Evolutionary conservation across 2,797 vertebrate genomes (phyloP).

Genomic region (Denticeps clupeoides): DNA sequence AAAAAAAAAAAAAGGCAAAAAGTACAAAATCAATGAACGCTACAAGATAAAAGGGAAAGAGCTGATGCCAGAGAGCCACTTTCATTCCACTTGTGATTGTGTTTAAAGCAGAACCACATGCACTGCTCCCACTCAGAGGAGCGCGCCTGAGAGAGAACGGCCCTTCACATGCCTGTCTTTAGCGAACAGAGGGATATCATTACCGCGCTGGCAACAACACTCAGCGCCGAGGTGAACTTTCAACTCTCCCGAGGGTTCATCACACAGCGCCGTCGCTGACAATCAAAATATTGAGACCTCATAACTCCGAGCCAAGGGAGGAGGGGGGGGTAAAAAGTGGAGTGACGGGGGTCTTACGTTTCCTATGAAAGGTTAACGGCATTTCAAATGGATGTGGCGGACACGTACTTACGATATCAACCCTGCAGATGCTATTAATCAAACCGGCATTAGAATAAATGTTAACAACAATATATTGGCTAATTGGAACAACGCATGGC

Average conservation of each 20-base stretch:
- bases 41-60: slow-evolving; percentile 47
- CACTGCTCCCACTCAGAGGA: slow-evolving; percentile 30
- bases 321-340: too few relatives aligned
- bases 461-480: too few relatives aligned
- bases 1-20: slow-evolving; percentile 23
- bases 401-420: too few relatives aligned
- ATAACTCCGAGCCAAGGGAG: background rate
- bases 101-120: slow-evolving; percentile 62
- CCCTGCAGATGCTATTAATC: too few relatives aligned
- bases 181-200: background rate
- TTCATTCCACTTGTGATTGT: slow-evolving; percentile 56
- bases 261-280: background rate
- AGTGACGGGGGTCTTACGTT: background rate
- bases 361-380: background rate
- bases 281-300: background rate
- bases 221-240: background rate
- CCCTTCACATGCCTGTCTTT: slow-evolving; percentile 6
- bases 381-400: background rate
- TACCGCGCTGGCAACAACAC: slow-evolving; percentile 1
- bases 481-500: too few relatives aligned
- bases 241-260: background rate
- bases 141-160: slow-evolving; percentile 18
- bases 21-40: slow-evolving; percentile 44
- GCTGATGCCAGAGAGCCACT: slow-evolving; percentile 36
- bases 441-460: too few relatives aligned